These are phyloP conservation scores for Pycnomerus fuliginosus DNA, from an alignment of 2,888 invertebrate genomes.

Conservation along the genomic window DNA sequence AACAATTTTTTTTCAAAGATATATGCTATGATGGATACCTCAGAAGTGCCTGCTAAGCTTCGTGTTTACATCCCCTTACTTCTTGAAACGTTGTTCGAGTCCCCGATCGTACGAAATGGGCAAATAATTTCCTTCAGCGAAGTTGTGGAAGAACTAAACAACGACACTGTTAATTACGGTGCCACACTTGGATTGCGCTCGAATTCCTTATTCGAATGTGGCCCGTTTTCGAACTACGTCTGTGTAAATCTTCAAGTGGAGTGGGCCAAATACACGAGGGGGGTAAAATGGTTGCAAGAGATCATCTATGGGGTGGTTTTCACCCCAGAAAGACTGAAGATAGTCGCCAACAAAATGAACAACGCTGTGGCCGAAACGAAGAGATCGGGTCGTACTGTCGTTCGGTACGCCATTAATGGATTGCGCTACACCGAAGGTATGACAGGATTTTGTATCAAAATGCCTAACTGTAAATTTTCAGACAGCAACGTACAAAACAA, in stretches of 20 bases:
- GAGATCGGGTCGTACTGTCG: constrained; percentile 70
- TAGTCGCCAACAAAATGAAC: constrained; percentile 77
- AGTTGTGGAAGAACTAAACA: constrained; percentile 76
- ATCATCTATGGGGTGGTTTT: constrained; percentile 71
- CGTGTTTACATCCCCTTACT: constrained; percentile 75
- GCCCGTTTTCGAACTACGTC: constrained; percentile 69
- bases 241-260: constrained; percentile 73
- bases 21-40: constrained; percentile 70
- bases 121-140: constrained; percentile 63
- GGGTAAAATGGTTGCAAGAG: constrained; percentile 76
- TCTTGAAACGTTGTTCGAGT: constrained; percentile 73
- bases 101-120: constrained; percentile 64
- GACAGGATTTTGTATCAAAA: no score
- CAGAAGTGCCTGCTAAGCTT: constrained; percentile 57
- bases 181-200: constrained; percentile 66
- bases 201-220: constrained; percentile 64
- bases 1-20: constrained; percentile 59
- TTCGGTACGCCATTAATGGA: constrained; percentile 61
- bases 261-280: constrained; percentile 67
- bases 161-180: constrained; percentile 67
- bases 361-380: constrained; percentile 79
- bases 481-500: constrained; percentile 72
- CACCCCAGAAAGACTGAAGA: constrained; percentile 70
- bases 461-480: no score
- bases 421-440: constrained; percentile 55